Conservation (phyloP, 2,113 vertebrate genomes). For the Cephalopholis sonnerati region DNA sequence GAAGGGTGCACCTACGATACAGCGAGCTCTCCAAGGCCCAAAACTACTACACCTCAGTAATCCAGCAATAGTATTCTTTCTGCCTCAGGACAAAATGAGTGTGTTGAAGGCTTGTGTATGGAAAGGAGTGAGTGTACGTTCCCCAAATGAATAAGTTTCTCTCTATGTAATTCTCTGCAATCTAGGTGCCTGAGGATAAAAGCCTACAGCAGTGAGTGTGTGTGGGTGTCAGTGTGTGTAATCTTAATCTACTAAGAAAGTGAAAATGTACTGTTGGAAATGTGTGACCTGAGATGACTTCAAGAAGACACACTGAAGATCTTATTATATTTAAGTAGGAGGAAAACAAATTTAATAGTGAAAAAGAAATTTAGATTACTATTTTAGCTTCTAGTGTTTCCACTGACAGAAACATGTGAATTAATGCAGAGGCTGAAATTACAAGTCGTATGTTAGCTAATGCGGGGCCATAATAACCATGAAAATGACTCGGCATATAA, state of each 20-base stretch:
- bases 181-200: slow-evolving; percentile 69
- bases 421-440: slow-evolving; percentile 51
- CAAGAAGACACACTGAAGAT: neutral
- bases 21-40: slow-evolving; percentile 36
- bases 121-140: slow-evolving; percentile 43
- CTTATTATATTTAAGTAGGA: slow-evolving; percentile 14
- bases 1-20: slow-evolving; percentile 31
- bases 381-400: neutral
- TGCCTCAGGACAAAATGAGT: slow-evolving; percentile 56
- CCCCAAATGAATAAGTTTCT: slow-evolving; percentile 66
- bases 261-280: neutral
- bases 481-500: slow-evolving; percentile 66
- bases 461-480: slow-evolving; percentile 61
- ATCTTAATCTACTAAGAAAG: slow-evolving; percentile 11
- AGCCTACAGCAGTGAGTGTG: slow-evolving; percentile 58
- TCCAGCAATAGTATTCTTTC: slow-evolving; percentile 48
- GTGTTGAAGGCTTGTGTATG: slow-evolving; percentile 35
- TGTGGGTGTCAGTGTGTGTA: slow-evolving; percentile 32
- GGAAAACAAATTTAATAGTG: neutral
- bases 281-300: slow-evolving; percentile 20
- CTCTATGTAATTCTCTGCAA: slow-evolving; percentile 55
- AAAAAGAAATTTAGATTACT: slow-evolving; percentile 32
- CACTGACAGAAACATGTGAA: slow-evolving; percentile 50
- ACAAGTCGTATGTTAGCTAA: slow-evolving; percentile 44
- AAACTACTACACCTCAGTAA: slow-evolving; percentile 25